These are phyloP conservation scores for Gobio gobio DNA, from an alignment of 2,113 vertebrate species.

Conservation along the genomic window DNA sequence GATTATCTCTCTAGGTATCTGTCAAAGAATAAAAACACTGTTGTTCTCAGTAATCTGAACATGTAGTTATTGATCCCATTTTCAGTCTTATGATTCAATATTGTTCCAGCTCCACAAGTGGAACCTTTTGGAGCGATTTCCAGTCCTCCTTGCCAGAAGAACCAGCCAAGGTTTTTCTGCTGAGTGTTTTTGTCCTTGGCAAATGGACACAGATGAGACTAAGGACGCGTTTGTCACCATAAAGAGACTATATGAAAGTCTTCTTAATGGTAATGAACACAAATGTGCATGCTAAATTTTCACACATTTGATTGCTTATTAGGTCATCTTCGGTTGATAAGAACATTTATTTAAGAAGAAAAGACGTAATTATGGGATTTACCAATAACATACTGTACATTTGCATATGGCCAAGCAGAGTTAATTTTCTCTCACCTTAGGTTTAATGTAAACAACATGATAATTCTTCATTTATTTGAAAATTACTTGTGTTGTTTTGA, in stretches of 20 bases:
- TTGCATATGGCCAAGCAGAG: no score
- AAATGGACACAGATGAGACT: not conserved
- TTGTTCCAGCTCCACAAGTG: not conserved
- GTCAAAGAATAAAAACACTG: no score
- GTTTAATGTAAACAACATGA: no score
- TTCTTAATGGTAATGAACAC: not conserved
- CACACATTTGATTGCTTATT: not conserved
- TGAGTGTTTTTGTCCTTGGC: not conserved
- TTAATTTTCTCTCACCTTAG: not conserved
- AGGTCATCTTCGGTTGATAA: no score
- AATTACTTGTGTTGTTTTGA: no score
- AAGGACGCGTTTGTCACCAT: not conserved
- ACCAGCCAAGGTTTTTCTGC: not conserved
- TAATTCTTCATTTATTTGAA: no score
- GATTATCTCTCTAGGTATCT: no score
- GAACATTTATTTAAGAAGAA: no score
- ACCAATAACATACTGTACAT: no score
- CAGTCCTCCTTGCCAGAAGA: conserved; percentile 2
- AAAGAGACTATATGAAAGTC: not conserved
- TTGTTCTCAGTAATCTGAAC: no score
- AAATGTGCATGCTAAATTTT: not conserved
- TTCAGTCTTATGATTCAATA: not conserved
- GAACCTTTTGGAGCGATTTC: not conserved
- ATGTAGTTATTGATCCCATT: no score
- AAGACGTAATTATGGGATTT: no score